Conservation (phyloP, 2,113 vertebrate species). For the Pantherophis guttatus region DNA sequence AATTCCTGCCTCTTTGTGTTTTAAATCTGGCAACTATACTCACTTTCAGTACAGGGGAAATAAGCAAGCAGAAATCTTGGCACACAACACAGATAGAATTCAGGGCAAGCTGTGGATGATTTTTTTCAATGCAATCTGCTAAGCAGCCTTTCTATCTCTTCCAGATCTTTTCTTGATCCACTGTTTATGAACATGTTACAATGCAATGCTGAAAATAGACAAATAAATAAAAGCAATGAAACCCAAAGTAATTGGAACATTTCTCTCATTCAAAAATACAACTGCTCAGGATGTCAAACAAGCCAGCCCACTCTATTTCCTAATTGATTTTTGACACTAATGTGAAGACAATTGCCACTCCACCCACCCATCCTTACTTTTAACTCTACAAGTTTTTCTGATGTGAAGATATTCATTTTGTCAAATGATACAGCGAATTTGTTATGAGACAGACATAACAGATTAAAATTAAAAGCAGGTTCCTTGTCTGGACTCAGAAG, state of each 20-base stretch:
- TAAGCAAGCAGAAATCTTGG: not conserved
- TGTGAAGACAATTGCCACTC: constrained; percentile 27
- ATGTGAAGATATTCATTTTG: constrained; percentile 48
- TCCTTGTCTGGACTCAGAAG: constrained; percentile 51
- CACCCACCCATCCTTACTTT: constrained; percentile 13
- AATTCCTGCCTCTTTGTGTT: not conserved
- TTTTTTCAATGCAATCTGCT: not conserved
- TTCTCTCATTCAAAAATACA: not conserved
- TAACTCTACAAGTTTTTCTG: constrained; percentile 51
- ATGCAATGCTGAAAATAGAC: not conserved
- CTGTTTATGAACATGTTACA: not conserved
- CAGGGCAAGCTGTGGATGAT: not conserved
- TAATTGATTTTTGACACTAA: not conserved
- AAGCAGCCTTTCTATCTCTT: too few species aligned
- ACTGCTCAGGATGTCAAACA: not conserved
- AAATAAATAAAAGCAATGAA: too few species aligned
- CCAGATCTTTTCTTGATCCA: not conserved
- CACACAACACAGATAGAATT: not conserved
- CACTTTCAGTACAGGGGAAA: not conserved
- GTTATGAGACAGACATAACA: constrained; percentile 65
- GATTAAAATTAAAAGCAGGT: constrained; percentile 65
- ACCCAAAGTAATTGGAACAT: not conserved
- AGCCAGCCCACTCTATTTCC: not conserved
- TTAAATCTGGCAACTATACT: not conserved
- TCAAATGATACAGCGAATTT: constrained; percentile 55